Conservation (phyloP, 2,797 vertebrate genomes). For the Molossus molossus region DNA sequence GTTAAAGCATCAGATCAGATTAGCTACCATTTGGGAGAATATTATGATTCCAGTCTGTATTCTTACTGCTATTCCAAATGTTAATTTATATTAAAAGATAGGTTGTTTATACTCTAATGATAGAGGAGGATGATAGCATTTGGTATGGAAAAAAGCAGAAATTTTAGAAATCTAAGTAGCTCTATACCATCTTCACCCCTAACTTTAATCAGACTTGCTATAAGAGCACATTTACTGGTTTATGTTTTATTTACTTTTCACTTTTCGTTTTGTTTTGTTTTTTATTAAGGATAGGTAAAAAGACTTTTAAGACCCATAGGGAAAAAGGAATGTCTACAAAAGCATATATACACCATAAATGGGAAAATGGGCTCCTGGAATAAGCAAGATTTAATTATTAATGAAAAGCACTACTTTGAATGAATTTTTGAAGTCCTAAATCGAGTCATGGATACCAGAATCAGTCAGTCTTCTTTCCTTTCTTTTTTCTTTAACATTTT, state of each 20-base stretch:
- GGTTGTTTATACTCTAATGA: background rate
- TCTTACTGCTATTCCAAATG: conserved; percentile 32
- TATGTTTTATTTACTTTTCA: conserved; percentile 49
- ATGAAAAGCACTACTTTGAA: conserved; percentile 49
- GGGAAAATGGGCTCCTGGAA: conserved; percentile 47
- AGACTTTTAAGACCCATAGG: background rate
- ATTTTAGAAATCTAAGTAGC: background rate
- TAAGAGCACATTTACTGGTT: conserved; percentile 41
- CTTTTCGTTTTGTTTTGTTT: background rate
- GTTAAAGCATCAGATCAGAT: conserved; percentile 38
- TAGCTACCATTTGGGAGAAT: conserved; percentile 2
- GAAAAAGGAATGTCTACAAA: conserved; percentile 30
- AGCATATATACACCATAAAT: conserved; percentile 13
- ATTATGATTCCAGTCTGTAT: background rate
- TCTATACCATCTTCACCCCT: background rate
- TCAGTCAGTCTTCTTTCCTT: background rate
- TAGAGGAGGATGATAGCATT: background rate
- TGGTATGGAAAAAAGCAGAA: conserved; percentile 48
- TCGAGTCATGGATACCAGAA: conserved; percentile 16
- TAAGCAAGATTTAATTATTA: conserved; percentile 66
- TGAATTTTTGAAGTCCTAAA: conserved; percentile 45
- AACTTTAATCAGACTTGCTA: conserved; percentile 10
- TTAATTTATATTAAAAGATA: conserved; percentile 51
- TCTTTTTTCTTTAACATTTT: background rate
- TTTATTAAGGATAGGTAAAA: conserved; percentile 52